A percentile compares a stretch with the other conserved stretches of the same genome.
Conservation (phyloP, 2,797 vertebrate genomes). For the Acanthiza pusilla region DNA sequence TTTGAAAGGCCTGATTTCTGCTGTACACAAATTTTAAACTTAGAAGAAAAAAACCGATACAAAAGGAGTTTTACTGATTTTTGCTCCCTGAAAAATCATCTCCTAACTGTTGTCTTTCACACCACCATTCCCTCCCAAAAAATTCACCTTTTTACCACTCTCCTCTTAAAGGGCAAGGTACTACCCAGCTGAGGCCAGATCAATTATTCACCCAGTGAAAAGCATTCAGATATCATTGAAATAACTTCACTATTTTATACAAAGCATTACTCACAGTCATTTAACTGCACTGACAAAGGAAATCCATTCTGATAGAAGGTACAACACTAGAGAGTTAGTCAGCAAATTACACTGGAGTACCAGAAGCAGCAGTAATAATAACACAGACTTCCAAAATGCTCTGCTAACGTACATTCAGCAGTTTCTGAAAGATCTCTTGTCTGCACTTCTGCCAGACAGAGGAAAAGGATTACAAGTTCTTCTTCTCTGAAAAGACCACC, state of each 20-base stretch:
- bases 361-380: background rate
- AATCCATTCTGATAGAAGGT: background rate
- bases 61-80: background rate
- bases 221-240: background rate
- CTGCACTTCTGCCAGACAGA: background rate
- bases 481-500: background rate
- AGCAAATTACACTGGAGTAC: background rate
- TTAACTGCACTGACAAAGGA: conserved; percentile 6
- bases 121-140: accelerated
- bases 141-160: background rate
- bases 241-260: background rate
- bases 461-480: background rate
- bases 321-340: background rate
- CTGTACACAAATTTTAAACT: background rate
- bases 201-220: background rate
- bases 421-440: background rate
- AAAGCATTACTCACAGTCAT: background rate
- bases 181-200: background rate
- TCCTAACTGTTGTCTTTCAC: background rate
- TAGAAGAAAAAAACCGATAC: background rate
- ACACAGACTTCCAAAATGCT: background rate
- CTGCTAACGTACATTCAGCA: background rate
- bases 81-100: background rate
- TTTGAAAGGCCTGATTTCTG: background rate
- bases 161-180: background rate